Percentiles rank a stretch among this genome's conserved stretches.
These are phyloP conservation scores for Crocodylus rhombifer DNA, from an alignment of 2,797 vertebrate genomes.

Conservation along the genomic window DNA sequence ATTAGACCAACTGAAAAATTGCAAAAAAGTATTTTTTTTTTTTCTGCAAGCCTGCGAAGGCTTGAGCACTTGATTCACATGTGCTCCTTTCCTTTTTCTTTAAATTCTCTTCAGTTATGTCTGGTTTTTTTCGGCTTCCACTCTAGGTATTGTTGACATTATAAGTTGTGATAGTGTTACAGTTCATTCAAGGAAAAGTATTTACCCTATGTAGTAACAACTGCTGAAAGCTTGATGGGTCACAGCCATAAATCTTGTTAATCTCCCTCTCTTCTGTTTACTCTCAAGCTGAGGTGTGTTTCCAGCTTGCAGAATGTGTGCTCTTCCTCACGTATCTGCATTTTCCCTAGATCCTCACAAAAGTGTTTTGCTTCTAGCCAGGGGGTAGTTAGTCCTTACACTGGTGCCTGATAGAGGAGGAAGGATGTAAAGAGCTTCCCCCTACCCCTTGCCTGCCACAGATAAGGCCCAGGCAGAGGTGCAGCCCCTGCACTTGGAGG, in stretches of 20 bases:
- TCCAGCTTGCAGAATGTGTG: neutral
- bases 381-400: neutral
- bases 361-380: neutral
- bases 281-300: neutral
- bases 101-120: neutral
- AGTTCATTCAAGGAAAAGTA: slow-evolving; percentile 4
- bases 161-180: neutral
- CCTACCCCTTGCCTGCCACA: neutral
- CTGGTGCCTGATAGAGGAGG: neutral
- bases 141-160: neutral
- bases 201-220: rapidly evolving
- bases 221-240: slow-evolving; percentile 19
- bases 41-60: too few relatives aligned
- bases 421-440: neutral
- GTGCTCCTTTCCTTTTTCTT: neutral
- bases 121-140: neutral
- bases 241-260: slow-evolving; percentile 25
- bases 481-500: neutral
- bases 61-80: too few relatives aligned
- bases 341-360: neutral
- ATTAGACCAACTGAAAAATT: too few relatives aligned
- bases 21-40: too few relatives aligned
- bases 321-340: neutral
- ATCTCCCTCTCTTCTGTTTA: slow-evolving; percentile 5
- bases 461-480: neutral